Evolutionary conservation across 1,140 invertebrate genomes (phyloP).

Genomic region (Drosophila rhopaloa): DNA sequence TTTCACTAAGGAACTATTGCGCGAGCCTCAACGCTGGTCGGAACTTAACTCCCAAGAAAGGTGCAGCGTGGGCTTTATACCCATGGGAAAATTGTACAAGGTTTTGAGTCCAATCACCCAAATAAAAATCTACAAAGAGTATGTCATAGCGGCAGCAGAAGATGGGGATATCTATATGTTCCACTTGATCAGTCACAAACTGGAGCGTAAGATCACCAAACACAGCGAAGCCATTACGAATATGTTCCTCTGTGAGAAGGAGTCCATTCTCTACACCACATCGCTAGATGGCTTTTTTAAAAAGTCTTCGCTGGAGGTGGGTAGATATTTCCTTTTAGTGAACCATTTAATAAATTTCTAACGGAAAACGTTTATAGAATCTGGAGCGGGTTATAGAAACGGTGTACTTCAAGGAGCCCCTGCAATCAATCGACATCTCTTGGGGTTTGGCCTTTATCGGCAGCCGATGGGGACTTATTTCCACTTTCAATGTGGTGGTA

Average conservation of each 20-base stretch:
- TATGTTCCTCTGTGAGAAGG: constrained; percentile 62
- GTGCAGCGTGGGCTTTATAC: constrained; percentile 26
- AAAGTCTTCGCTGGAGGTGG: constrained; percentile 70
- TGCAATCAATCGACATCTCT: constrained; percentile 75
- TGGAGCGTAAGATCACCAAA: constrained; percentile 84
- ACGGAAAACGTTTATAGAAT: constrained; percentile 46
- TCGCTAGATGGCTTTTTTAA: constrained; percentile 80
- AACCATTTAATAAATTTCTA: background rate
- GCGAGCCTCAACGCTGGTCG: constrained; percentile 1
- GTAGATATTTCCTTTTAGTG: background rate
- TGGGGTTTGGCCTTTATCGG: constrained; percentile 76
- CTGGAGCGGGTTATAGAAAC: constrained; percentile 66
- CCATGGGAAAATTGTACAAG: constrained; percentile 48
- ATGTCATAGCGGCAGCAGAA: constrained; percentile 85
- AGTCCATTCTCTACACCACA: constrained; percentile 67
- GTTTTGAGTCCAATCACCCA: constrained; percentile 69
- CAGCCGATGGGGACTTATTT: constrained; percentile 77
- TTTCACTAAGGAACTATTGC: constrained; percentile 7
- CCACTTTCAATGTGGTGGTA: constrained; percentile 68
- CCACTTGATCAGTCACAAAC: constrained; percentile 83
- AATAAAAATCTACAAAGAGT: constrained; percentile 56
- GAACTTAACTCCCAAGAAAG: background rate
- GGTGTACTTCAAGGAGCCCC: constrained; percentile 72
- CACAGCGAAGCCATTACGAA: constrained; percentile 81
- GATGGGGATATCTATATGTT: constrained; percentile 87